Evolutionary conservation across 2,888 invertebrate genomes (phyloP).

Genomic region (Polia nebulosa): DNA sequence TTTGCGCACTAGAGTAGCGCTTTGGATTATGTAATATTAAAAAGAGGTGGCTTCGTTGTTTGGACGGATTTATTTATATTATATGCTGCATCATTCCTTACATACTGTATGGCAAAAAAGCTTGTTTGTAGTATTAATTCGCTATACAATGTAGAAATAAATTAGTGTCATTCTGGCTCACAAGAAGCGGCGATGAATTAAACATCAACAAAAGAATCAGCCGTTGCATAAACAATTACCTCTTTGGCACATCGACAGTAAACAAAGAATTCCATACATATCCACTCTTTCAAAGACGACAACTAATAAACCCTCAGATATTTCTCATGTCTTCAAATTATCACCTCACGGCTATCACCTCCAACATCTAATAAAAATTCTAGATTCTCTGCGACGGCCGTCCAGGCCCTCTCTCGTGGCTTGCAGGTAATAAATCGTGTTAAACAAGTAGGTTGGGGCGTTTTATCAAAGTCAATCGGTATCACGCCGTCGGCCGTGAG

Average conservation of each 20-base stretch:
- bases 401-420: conserved; percentile 81
- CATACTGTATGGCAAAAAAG: too few species aligned
- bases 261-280: not conserved
- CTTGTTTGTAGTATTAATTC: not conserved
- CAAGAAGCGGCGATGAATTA: not conserved
- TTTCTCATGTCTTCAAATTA: conserved; percentile 35
- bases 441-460: conserved; percentile 90
- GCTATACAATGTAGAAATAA: not conserved
- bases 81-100: not conserved
- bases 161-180: not conserved
- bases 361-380: conserved; percentile 66
- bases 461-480: conserved; percentile 91
- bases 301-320: conserved; percentile 17
- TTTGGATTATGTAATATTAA: conserved; percentile 4
- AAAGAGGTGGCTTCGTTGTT: not conserved
- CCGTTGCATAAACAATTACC: not conserved
- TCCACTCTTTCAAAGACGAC: not conserved
- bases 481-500: conserved; percentile 86
- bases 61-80: not conserved
- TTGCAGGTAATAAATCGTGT: conserved; percentile 90
- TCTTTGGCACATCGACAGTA: conserved; percentile 8
- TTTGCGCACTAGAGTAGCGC: not conserved
- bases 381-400: conserved; percentile 70
- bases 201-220: not conserved
- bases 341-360: conserved; percentile 55